Percentiles rank a stretch among this genome's conserved stretches.
Evolutionary conservation across 2,888 invertebrate species (phyloP).

Genomic region (Tethea ocularis): DNA sequence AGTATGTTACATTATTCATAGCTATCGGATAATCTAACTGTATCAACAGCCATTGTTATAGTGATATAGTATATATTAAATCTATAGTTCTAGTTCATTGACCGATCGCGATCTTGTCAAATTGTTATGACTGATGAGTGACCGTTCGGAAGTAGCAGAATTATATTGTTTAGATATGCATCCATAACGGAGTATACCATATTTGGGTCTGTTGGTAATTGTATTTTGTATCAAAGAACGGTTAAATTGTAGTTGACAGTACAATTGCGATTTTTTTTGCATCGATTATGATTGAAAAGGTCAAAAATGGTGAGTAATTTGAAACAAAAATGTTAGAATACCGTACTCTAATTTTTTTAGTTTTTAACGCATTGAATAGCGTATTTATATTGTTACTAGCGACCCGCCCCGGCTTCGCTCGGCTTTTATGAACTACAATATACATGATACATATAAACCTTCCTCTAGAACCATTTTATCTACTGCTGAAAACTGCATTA

Average conservation of each 20-base stretch:
- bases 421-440: too few relatives aligned
- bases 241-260: neutral
- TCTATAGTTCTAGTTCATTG: constrained; percentile 14
- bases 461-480: too few relatives aligned
- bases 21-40: neutral
- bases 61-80: constrained; percentile 13
- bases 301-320: neutral
- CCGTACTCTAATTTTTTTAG: too few relatives aligned
- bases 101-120: constrained; percentile 21
- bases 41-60: constrained; percentile 10
- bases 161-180: constrained; percentile 15
- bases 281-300: neutral
- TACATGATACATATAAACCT: too few relatives aligned
- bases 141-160: constrained; percentile 25
- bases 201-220: constrained; percentile 9
- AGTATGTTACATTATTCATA: neutral
- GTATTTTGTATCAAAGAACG: neutral
- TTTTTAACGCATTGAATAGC: too few relatives aligned
- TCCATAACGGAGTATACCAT: constrained; percentile 9
- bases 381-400: too few relatives aligned
- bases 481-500: too few relatives aligned
- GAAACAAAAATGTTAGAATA: too few relatives aligned
- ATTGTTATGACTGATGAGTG: constrained; percentile 16
- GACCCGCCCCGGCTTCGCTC: too few relatives aligned
- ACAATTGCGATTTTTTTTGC: too few relatives aligned